Evolutionary conservation across 2,797 vertebrate species (phyloP), one percentile per base, ranked within the genome.

Genomic region (Pipistrellus kuhlii): DNA sequence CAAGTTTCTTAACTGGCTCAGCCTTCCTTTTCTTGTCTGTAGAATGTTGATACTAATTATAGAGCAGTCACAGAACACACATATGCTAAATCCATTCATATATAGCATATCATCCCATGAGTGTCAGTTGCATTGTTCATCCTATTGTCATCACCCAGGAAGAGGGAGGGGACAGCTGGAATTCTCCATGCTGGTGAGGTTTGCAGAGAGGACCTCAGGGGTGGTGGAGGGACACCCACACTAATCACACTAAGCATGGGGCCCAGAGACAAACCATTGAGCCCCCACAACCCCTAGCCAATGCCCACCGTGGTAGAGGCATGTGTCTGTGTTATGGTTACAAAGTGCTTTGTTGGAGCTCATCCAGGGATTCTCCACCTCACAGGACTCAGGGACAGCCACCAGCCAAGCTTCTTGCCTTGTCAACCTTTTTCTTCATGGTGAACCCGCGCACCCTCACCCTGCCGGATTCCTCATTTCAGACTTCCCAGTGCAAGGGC

Each of bases 271-370:
- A 85, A 81, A 69, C 64, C 41, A 0, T 8, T 6, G 30, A 48
- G 38, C 18, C 27, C 5, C 14, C 20, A 12, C 13, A 1, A 25
- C 57, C 23, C n/a, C 75, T 2, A 0, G 38, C n/a, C 21, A 9
- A 9, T 0, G 0, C 12, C 73, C 18, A 0, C 4, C 0, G 15
- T 25, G 1, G 14, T 23, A 73, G 35, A 59, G 11, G 18, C 46
- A 0, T 11, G 0, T 2, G 11, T 18, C 66, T 1, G 6, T 1
- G 4, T 27, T 18, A 64, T 6, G 30, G 30, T 35, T 8, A 27
- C 48, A 14, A 0, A 2, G 55, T 9, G 3, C n/a, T 41, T 53
- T 11, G 21, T 6, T 13, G 38, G 15, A 18, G 21, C 51, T 57
- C 32, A 5, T 57, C 46, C 25, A 3, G 11, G 23, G 20, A 8